Evolutionary conservation across 2,888 invertebrate species (phyloP), one percentile per base, ranked within the genome.

Genomic region (Tiliacea aurago): DNA sequence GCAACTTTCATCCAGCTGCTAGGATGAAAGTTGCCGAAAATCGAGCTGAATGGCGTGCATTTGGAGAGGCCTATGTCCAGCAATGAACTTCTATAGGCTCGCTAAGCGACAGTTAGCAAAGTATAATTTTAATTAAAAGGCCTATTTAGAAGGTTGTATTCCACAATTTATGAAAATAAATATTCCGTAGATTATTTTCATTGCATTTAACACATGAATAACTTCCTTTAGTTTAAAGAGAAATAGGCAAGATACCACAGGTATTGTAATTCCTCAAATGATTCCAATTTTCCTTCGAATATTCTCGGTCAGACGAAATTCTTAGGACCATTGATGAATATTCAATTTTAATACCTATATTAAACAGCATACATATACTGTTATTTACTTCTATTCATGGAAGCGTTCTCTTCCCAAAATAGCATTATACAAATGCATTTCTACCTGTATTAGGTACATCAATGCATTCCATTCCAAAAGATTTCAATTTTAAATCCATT

Each of bases 401-500:
- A 41, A 28, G 13, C 13, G 10, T 62, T 28, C 4, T 28, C 1
- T 4, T 28, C 13, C 5, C 41, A 33, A n/a, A 18, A 10, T 20
- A 49, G 23, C 6, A 28, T 28, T 11, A 28, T n/a, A 41, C 49
- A 51, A 73, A 72, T 33, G 7, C 5, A 20, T 33, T 45, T 33
- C 13, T 33, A 9, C n/a, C n/a, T 23, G 1, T 13, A 18, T 9
- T 41, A 70, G 13, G 10, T 43, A 33, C 13, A 0, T 13, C 2
- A 61, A 61, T 43, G 10, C 28, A 61, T 62, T 77, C 1, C 59
- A 53, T 49, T 55, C 20, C 23, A 33, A 15, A 23, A 15, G 20
- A 53, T 78, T 41, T 59, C 33, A 55, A 73, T 45, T 28, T 23
- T 15, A 41, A 61, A 56, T 62, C 45, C 41, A 74, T 56, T 66